phyloP scores from a whole-genome alignment of 2,888 invertebrate species.

The Erebia palarica region DNA sequence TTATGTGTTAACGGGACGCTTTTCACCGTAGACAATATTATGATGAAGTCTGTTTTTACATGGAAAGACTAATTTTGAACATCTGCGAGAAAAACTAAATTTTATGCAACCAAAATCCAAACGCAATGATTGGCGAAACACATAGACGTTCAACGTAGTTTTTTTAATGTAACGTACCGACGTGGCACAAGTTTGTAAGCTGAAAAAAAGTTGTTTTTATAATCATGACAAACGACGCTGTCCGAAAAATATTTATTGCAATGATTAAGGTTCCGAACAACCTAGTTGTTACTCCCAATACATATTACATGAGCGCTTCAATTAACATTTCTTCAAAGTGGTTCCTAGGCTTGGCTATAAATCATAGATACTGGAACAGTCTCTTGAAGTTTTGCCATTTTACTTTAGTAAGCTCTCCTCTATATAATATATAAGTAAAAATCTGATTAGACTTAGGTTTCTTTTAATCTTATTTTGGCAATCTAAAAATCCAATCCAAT shows the following conservation, averaged over 20 bases:
- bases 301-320: conserved; percentile 25
- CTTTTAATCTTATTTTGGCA: conserved; percentile 32
- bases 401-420: conserved; percentile 32
- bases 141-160: too few species aligned
- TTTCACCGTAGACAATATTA: background rate
- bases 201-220: conserved; percentile 2
- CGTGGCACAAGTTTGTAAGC: too few species aligned
- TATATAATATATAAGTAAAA: conserved; percentile 38
- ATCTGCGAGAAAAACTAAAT: too few species aligned
- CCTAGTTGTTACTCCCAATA: conserved; percentile 18
- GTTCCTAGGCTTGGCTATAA: background rate
- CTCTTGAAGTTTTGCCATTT: conserved; percentile 36
- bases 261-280: conserved; percentile 41
- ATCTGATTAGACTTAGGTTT: conserved; percentile 55
- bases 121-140: too few species aligned
- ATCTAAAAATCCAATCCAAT: conserved; percentile 17
- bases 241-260: conserved; percentile 46
- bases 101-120: too few species aligned
- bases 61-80: background rate
- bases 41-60: background rate
- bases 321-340: conserved; percentile 18
- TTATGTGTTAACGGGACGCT: background rate
- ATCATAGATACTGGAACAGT: conserved; percentile 12
- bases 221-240: conserved; percentile 16
- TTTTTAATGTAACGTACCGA: too few species aligned